Conservation (phyloP, 2,113 vertebrate genomes). For the Semicossyphus pulcher region DNA sequence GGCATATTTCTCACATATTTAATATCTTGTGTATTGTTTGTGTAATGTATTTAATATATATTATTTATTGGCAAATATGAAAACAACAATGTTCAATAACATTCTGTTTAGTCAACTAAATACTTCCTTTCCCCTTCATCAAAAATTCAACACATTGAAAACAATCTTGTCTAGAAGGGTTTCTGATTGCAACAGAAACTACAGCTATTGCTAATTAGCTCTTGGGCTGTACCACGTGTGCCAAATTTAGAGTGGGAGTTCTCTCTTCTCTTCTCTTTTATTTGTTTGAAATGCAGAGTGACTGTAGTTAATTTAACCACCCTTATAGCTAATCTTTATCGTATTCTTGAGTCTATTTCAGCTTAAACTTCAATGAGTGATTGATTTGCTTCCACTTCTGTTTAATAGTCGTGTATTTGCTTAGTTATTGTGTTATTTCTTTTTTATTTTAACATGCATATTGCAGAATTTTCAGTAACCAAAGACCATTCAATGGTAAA, state of each 20-base stretch:
- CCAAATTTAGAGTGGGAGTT: not conserved
- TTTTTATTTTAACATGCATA: too few relatives aligned
- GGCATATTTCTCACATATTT: too few relatives aligned
- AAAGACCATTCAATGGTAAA: not conserved
- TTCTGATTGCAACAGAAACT: slow-evolving; percentile 6
- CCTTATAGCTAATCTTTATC: not conserved
- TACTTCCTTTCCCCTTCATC: not conserved
- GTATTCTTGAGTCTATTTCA: not conserved
- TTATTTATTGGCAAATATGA: not conserved
- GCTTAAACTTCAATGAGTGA: not conserved
- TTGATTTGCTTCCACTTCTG: not conserved
- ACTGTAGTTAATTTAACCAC: too few relatives aligned
- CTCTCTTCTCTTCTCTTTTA: not conserved
- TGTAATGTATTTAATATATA: too few relatives aligned
- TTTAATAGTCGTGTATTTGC: not conserved
- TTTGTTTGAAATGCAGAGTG: not conserved
- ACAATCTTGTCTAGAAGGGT: slow-evolving; percentile 9
- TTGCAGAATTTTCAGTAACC: not conserved
- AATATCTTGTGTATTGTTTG: too few relatives aligned
- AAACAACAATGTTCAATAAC: not conserved
- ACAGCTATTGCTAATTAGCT: slow-evolving; percentile 30
- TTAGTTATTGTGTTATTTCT: not conserved
- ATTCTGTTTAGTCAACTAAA: not conserved
- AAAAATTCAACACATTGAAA: not conserved
- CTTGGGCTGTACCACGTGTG: not conserved